Evolutionary conservation across 2,797 vertebrate genomes (phyloP).

Genomic region (Hoplostethus mediterraneus): DNA sequence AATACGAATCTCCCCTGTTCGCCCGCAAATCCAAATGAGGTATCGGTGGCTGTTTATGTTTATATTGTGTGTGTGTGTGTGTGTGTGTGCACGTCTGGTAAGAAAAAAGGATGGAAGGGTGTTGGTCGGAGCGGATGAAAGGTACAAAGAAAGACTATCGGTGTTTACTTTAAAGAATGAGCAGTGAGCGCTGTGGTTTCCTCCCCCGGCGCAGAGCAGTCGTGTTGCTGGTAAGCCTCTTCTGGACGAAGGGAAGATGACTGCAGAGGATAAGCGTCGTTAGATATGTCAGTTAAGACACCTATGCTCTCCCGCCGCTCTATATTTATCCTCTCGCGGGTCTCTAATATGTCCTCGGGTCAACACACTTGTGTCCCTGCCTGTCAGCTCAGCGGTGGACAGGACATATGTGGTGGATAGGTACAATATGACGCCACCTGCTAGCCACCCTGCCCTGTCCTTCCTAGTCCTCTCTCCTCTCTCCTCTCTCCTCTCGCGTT

Average conservation of each 20-base stretch:
- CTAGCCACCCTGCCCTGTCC: constrained; percentile 54
- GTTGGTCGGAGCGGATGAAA: constrained; percentile 57
- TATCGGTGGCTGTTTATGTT: constrained; percentile 73
- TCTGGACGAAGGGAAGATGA: constrained; percentile 52
- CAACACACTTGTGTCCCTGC: constrained; percentile 68
- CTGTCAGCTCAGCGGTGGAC: constrained; percentile 71
- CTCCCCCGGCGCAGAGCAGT: constrained; percentile 31
- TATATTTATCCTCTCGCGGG: constrained; percentile 78
- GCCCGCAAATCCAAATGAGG: constrained; percentile 71
- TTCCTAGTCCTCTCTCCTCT: constrained; percentile 20
- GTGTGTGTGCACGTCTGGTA: constrained; percentile 20
- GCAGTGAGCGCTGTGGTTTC: constrained; percentile 42
- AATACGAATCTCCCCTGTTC: constrained; percentile 67
- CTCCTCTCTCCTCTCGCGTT: constrained; percentile 31
- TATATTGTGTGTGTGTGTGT: constrained; percentile 48
- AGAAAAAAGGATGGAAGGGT: constrained; percentile 43
- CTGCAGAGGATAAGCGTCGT: constrained; percentile 69
- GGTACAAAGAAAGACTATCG: constrained; percentile 55
- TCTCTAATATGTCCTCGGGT: constrained; percentile 73
- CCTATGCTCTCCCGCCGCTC: constrained; percentile 64
- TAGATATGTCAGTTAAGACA: constrained; percentile 79
- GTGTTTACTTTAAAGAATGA: constrained; percentile 64
- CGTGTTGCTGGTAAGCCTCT: constrained; percentile 53
- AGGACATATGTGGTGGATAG: constrained; percentile 70
- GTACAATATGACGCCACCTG: constrained; percentile 69